These are phyloP conservation scores for Aphelocoma californica DNA, from an alignment of 2,797 vertebrate species.

Conservation along the genomic window DNA sequence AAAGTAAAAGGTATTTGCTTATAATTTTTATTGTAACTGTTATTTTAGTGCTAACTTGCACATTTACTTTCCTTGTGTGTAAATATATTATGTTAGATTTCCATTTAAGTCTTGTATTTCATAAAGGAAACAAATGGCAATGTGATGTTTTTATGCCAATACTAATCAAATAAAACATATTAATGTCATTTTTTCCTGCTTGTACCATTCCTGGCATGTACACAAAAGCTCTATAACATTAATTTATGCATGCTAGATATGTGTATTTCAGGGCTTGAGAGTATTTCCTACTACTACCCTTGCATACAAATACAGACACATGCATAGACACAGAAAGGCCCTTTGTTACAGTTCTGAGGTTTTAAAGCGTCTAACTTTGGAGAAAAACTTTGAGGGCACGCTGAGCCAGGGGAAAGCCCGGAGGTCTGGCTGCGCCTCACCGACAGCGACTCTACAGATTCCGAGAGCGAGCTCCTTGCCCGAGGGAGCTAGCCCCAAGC, in stretches of 20 bases:
- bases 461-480: too few species aligned
- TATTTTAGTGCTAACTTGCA: not conserved
- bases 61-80: not conserved
- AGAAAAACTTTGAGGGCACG: not conserved
- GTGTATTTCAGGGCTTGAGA: not conserved
- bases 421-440: too few species aligned
- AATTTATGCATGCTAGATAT: not conserved
- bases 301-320: not conserved
- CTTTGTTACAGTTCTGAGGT: not conserved
- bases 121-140: slow-evolving; percentile 11
- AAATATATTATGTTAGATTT: not conserved
- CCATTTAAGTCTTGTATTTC: not conserved
- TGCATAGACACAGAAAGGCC: not conserved
- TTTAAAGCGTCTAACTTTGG: not conserved
- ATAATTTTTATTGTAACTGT: not conserved
- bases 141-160: slow-evolving; percentile 23
- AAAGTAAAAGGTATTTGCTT: not conserved
- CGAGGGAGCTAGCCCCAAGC: too few species aligned
- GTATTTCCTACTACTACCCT: not conserved
- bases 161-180: slow-evolving; percentile 31
- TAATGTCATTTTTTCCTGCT: not conserved
- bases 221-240: not conserved
- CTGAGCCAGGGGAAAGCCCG: too few species aligned
- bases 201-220: not conserved
- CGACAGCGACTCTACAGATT: too few species aligned